These are phyloP conservation scores for Drosophila kanekoi DNA, from an alignment of 2,888 invertebrate genomes.

Conservation along the genomic window DNA sequence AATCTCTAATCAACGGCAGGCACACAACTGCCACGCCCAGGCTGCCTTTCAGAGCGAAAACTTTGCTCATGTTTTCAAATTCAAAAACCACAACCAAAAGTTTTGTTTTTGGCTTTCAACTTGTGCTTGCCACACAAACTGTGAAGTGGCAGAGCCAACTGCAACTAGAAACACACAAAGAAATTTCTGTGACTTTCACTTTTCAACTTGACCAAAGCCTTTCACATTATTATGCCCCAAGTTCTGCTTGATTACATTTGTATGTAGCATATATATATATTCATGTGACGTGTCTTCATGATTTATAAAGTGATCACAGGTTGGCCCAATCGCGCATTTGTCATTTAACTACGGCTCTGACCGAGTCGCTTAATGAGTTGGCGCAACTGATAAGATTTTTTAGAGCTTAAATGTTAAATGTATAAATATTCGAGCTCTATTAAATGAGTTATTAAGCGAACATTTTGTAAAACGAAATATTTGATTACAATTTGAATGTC, in stretches of 20 bases:
- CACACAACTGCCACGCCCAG: conserved; percentile 6
- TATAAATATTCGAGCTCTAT: no score
- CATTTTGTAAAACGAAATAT: no score
- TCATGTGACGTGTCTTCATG: no score
- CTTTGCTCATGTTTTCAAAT: conserved; percentile 25
- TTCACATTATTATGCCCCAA: not conserved
- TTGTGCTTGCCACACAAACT: conserved; percentile 21
- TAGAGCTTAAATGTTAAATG: no score
- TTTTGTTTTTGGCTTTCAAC: conserved; percentile 16
- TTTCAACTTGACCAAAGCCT: not conserved
- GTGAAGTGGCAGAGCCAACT: conserved; percentile 1
- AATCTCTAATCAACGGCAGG: conserved; percentile 32
- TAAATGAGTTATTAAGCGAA: no score
- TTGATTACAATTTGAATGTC: no score
- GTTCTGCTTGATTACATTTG: not conserved
- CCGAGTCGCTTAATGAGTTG: not conserved
- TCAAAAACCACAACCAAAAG: conserved; percentile 5
- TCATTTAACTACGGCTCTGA: not conserved
- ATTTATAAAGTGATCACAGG: not conserved
- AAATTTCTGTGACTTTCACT: not conserved
- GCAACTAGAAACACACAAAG: not conserved
- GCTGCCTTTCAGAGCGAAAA: conserved; percentile 9
- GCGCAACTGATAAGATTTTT: not conserved
- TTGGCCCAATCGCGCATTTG: not conserved
- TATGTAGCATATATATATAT: not conserved